Evolutionary conservation across 2,888 invertebrate genomes (phyloP).

Genomic region (Yponomeuta cagnagella): DNA sequence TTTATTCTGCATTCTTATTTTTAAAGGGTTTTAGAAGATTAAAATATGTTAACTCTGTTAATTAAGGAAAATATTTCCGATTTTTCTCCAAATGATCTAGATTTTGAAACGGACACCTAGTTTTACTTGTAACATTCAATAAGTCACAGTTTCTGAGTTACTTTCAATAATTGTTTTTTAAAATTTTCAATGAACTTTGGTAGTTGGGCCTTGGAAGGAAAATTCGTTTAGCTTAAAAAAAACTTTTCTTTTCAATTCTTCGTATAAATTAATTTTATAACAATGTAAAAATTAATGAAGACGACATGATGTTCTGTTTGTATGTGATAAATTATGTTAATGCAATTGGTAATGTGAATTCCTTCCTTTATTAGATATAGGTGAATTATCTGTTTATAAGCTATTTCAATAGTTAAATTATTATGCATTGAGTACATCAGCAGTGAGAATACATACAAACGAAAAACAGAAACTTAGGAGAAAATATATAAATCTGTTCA

Average conservation of each 20-base stretch:
- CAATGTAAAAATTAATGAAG: conserved; percentile 45
- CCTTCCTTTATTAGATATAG: neutral
- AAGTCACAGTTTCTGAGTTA: no score
- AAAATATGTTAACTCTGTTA: no score
- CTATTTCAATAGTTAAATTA: neutral
- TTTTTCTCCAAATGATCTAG: no score
- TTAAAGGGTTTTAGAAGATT: neutral
- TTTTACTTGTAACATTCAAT: no score
- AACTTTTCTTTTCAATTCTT: conserved; percentile 48
- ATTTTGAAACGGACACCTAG: no score
- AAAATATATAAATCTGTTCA: no score
- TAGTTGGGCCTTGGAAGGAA: neutral
- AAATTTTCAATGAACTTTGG: neutral
- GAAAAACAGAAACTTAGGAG: no score
- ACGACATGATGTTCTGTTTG: conserved; percentile 31
- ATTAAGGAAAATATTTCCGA: no score
- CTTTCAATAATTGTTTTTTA: no score
- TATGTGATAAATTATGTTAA: neutral
- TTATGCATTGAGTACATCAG: neutral
- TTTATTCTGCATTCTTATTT: conserved; percentile 17
- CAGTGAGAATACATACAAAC: neutral
- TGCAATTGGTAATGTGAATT: conserved; percentile 31
- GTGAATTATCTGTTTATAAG: neutral
- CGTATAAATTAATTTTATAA: conserved; percentile 58
- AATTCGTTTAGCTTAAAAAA: conserved; percentile 20